phyloP scores from a whole-genome alignment of 2,888 invertebrate genomes.

The Lasioglossum calceatum region DNA sequence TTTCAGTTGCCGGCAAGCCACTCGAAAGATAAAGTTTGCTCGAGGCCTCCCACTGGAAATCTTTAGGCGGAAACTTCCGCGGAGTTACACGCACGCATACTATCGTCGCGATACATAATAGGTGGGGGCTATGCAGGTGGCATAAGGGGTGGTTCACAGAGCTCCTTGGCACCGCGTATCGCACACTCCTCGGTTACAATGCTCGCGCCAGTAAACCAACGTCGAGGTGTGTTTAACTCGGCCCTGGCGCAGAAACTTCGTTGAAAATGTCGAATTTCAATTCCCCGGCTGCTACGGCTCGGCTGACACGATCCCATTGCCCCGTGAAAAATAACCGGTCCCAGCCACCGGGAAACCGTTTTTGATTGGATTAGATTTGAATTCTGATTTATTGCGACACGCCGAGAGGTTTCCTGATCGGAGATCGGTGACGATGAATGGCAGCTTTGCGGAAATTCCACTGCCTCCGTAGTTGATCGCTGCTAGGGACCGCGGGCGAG shows the following conservation, averaged over 20 bases:
- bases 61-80: constrained; percentile 63
- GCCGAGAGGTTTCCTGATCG: neutral
- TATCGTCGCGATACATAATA: constrained; percentile 30
- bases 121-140: neutral
- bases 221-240: constrained; percentile 59
- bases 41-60: constrained; percentile 66
- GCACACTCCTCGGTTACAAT: constrained; percentile 27
- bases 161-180: constrained; percentile 29
- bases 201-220: constrained; percentile 57
- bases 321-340: constrained; percentile 42
- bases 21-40: constrained; percentile 68
- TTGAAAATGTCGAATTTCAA: constrained; percentile 63
- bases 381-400: constrained; percentile 57
- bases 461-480: neutral
- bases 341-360: constrained; percentile 35
- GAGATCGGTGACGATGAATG: neutral
- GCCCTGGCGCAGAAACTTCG: constrained; percentile 32
- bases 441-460: neutral
- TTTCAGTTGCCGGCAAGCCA: constrained; percentile 58
- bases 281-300: constrained; percentile 33
- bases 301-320: constrained; percentile 13
- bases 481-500: neutral
- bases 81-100: constrained; percentile 49
- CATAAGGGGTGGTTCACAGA: neutral
- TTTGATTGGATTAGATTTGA: constrained; percentile 56